These are phyloP conservation scores for Acrossocheilus wenchowensis DNA, from an alignment of 2,797 vertebrate genomes.

Conservation along the genomic window DNA sequence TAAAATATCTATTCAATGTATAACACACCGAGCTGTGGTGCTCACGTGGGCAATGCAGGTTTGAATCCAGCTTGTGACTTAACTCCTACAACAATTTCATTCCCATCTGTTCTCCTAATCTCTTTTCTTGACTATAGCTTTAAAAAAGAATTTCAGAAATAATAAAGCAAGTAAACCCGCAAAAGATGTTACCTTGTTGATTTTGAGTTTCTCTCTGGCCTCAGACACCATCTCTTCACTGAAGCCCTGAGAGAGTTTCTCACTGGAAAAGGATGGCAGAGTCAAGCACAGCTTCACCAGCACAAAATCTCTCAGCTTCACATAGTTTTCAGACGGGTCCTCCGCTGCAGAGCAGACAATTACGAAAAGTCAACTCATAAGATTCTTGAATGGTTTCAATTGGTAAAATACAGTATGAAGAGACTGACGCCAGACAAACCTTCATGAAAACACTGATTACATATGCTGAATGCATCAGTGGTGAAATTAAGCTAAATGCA, in stretches of 20 bases:
- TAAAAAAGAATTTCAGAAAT: no score
- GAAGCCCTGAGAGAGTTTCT: conserved; percentile 90
- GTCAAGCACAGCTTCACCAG: conserved; percentile 92
- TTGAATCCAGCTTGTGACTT: background rate
- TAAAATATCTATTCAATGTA: background rate
- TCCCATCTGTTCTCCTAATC: background rate
- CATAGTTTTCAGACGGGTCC: conserved; percentile 95
- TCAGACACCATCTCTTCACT: conserved; percentile 89
- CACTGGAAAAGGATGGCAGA: conserved; percentile 86
- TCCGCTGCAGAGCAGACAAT: conserved; percentile 80
- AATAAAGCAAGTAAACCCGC: background rate
- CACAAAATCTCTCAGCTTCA: conserved; percentile 95
- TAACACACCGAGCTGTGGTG: background rate
- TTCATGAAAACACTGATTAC: background rate
- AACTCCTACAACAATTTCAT: background rate
- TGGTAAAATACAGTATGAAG: background rate
- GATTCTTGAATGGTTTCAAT: background rate
- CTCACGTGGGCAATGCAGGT: background rate
- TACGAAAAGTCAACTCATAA: background rate
- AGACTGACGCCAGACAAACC: conserved; percentile 2
- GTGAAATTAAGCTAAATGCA: background rate
- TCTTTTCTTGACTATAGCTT: background rate
- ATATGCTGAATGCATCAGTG: background rate
- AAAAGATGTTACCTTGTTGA: conserved; percentile 88
- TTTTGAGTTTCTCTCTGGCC: conserved; percentile 92